Evolutionary conservation across 2,888 invertebrate species (phyloP), one percentile per base, ranked within the genome.

Genomic region (Tryphoninae sp.): DNA sequence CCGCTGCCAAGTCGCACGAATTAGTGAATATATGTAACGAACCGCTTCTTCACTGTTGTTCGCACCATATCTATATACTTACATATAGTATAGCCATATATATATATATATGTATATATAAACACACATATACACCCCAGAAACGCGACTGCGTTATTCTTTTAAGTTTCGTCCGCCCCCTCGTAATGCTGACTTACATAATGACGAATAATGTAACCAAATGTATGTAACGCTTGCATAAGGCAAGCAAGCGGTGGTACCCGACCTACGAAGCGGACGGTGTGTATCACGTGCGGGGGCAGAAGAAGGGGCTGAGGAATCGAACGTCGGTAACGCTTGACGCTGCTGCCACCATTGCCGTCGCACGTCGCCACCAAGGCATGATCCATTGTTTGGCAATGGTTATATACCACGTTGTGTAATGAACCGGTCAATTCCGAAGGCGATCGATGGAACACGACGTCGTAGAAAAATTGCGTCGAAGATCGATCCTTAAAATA

Each of bases 161-260:
- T 51, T 64, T 77, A 73, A 19, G 51, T 49, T 73, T 84, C 86
- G 82, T 82, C 83, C 83, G 85, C 85, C 83, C 86, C 86, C 88
- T 88, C 89, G 87, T 89, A 89, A 90, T 90, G 87, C 33, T 85
- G 83, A 74, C 84, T 91, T 91, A 90, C 86, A 87, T 90, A 91
- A 91, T 89, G 75, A 83, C 83, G 84, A 86, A 65, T 90, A 91
- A 90, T 90, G 89, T 90, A 91, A 90, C 90, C 90, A 90, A 91
- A 91, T 91, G 90, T 90, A 91, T 91, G 90, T 91, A 90, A 91
- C 88, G 88, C 90, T 91, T 90, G 89, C 90, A 89, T 91, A 91
- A 90, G 89, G 85, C 85, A 87, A 83, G 62, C 83, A 59, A 58
- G 6, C 74, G 69, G 84, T 86, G 87, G 87, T 87, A 86, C 88